These are phyloP conservation scores for Lasioglossum calceatum DNA, from an alignment of 2,888 invertebrate species.

Conservation along the genomic window DNA sequence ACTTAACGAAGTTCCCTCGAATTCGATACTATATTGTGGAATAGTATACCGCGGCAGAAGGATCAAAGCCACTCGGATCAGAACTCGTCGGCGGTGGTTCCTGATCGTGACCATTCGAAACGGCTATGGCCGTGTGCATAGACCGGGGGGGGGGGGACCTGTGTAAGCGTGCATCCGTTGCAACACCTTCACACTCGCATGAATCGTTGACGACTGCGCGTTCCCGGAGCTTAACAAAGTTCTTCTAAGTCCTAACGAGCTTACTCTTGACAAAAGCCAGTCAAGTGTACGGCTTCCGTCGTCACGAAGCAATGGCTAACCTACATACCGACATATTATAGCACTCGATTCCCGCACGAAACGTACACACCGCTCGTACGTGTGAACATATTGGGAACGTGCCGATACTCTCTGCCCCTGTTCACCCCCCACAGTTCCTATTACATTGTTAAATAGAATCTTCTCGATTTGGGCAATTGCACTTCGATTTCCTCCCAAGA, in stretches of 20 bases:
- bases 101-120: constrained; percentile 36
- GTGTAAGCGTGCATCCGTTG: constrained; percentile 12
- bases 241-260: constrained; percentile 78
- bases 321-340: constrained; percentile 73
- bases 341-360: constrained; percentile 39
- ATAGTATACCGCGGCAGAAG: constrained; percentile 1
- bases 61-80: constrained; percentile 34
- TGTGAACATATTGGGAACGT: neutral
- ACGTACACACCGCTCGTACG: neutral
- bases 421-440: neutral
- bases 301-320: constrained; percentile 74
- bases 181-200: constrained; percentile 19
- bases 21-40: constrained; percentile 4
- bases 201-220: constrained; percentile 55
- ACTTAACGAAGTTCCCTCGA: constrained; percentile 35
- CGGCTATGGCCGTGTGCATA: neutral
- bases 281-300: constrained; percentile 74
- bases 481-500: neutral
- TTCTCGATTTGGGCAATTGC: constrained; percentile 10
- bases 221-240: constrained; percentile 70
- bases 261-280: constrained; percentile 73
- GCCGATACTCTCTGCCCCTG: constrained; percentile 30
- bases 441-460: constrained; percentile 13
- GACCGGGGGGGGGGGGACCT: neutral
- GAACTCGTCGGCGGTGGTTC: constrained; percentile 4